Conservation (phyloP, 2,113 vertebrate species). For the Cricetomys ansorgei region DNA sequence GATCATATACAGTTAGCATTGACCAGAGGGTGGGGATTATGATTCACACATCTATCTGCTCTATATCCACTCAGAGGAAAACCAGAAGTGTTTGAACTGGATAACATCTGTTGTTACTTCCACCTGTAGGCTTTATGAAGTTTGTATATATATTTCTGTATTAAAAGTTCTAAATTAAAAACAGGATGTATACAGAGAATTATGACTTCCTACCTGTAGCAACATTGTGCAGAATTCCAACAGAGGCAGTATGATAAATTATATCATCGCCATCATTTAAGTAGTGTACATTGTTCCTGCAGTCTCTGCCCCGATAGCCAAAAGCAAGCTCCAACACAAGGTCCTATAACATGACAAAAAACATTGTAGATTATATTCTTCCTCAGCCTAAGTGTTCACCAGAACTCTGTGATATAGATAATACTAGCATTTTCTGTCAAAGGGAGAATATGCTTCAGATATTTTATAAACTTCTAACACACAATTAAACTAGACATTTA, state of each 20-base stretch:
- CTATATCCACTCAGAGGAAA: background rate
- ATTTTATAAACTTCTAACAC: slow-evolving; percentile 33
- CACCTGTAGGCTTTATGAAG: background rate
- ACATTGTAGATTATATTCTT: background rate
- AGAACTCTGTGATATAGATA: background rate
- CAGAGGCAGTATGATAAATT: slow-evolving; percentile 97
- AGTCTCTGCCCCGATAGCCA: slow-evolving; percentile 98
- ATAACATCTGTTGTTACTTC: background rate
- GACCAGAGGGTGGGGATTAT: background rate
- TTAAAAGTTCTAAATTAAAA: slow-evolving; percentile 26
- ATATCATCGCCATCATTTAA: slow-evolving; percentile 98
- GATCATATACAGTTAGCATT: background rate
- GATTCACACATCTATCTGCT: background rate
- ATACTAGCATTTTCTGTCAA: background rate
- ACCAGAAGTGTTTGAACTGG: background rate
- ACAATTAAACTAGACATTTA: slow-evolving; percentile 29
- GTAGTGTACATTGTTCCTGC: slow-evolving; percentile 99
- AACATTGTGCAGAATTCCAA: slow-evolving; percentile 96
- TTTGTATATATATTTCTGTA: background rate
- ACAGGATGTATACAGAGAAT: background rate
- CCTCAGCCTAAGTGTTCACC: background rate
- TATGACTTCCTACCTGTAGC: slow-evolving; percentile 91
- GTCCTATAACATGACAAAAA: slow-evolving; percentile 88
- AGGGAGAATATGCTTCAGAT: background rate
- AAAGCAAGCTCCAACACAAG: slow-evolving; percentile 97